Evolutionary conservation across 2,797 vertebrate species (phyloP), one percentile per base, ranked within the genome.

Genomic region (Catostomus latipinnis): DNA sequence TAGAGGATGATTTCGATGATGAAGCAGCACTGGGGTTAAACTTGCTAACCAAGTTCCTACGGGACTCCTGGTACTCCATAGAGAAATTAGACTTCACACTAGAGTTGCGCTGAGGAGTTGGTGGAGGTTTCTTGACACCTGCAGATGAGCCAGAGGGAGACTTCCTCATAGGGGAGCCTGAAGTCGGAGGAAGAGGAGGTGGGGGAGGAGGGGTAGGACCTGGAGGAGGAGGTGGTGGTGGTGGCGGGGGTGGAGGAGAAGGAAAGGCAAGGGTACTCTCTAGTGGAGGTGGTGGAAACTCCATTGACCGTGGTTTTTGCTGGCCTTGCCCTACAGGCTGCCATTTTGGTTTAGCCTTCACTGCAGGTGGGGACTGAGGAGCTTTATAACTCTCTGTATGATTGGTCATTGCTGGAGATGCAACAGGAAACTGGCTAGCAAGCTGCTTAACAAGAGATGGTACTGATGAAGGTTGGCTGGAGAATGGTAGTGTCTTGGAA

Each of bases 321-420:
- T 89, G 90, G 1, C 92, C 90, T 1, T 88, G 90, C 0, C 89
- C 90, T 53, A 90, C 78, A 0, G 95, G 96, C 89, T 97, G 97
- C 97, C 97, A 99, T 88, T 95, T 96, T 81, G 97, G 97, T 88
- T 98, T 98, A 57, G 94, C 94, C 87, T 97, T 98, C 60, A 99
- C 97, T 6, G 96, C 96, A 8, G 97, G 97, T 8, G 96, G 96
- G 0, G 96, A 98, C 58, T 95, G 94, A 0, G 96, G 96, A 7
- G 93, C 88, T 83, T 95, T 93, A 0, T 93, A 89, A 83, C 60
- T 75, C 48, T 94, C 89, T 0, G 90, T 81, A 76, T 95, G 85
- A 86, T 93, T 94, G 18, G 83, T 6, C 6, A 78, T 68, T 13
- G 92, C 88, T 5, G 92, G 86, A 0, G 94, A 89, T 11, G 91